A percentile compares a stretch with the other conserved stretches of the same genome.
These are phyloP conservation scores for Drosophila teissieri DNA, from an alignment of 1,140 invertebrate species.

Conservation along the genomic window DNA sequence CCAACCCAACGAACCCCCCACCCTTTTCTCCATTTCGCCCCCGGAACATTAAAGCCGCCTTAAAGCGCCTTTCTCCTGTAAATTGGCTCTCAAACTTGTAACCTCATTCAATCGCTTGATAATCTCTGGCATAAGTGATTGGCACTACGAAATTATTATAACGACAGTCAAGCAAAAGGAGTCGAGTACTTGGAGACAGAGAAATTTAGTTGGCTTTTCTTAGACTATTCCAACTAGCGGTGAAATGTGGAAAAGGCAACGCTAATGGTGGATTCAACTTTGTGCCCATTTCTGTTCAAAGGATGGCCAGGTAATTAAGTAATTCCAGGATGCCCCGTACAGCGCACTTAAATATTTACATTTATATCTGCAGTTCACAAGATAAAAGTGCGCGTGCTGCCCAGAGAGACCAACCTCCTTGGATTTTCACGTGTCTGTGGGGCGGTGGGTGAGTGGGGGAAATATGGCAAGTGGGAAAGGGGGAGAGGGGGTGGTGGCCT, in stretches of 20 bases:
- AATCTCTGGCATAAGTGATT: slow-evolving; percentile 33
- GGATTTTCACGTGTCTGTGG: not conserved
- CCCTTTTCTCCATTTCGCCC: not conserved
- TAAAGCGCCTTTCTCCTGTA: slow-evolving; percentile 13
- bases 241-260: not conserved
- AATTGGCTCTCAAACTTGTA: slow-evolving; percentile 14
- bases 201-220: not conserved
- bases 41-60: slow-evolving; percentile 31
- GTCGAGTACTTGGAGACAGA: not conserved
- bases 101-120: slow-evolving; percentile 18
- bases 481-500: slow-evolving; percentile 3
- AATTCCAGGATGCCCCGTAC: slow-evolving; percentile 21
- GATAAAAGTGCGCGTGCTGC: slow-evolving; percentile 71
- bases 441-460: not conserved
- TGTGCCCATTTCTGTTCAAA: slow-evolving; percentile 19
- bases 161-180: not conserved
- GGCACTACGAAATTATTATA: slow-evolving; percentile 31
- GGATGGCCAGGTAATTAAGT: slow-evolving; percentile 14
- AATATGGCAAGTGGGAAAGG: not conserved
- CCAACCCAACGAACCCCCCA: too few relatives aligned
- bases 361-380: slow-evolving; percentile 63
- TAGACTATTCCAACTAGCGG: too few relatives aligned
- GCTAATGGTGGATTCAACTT: slow-evolving; percentile 15
- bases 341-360: slow-evolving; percentile 73
- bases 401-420: slow-evolving; percentile 12